Base-by-base conservation (phyloP, 2,797 vertebrate species). In the Argentina silus region DNA sequence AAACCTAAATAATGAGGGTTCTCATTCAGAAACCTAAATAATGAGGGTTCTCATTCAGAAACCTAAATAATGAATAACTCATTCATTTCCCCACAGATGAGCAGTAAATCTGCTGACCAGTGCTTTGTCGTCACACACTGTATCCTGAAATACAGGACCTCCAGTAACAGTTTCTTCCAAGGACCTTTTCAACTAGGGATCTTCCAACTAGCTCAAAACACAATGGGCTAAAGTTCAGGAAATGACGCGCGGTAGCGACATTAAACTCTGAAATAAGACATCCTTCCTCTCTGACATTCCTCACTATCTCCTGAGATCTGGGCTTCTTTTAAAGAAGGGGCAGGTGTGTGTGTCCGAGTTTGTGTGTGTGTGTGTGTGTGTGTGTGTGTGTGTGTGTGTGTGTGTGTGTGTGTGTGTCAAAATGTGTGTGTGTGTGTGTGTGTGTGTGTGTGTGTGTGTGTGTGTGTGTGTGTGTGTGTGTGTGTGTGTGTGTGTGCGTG, bases 181-280 rank as follows among this genome's bases (percentile, higher is more conserved):
- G 67, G 69, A 69, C 36, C 69, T 75, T 75, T 74, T 74, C 55
- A 27, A 75, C 70, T 66, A 70, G 69, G 73, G 56, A 80, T 55
- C 78, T 77, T 77, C 72, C 76, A 74, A 71, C 67, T 72, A 73
- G 69, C 72, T 81, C 81, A 79, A 77, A 85, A 89, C 78, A 91
- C 90, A 91, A 89, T 89, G 72, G 84, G 70, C 75, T 73, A 63
- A 79, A 85, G 69, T 71, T 83, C 89, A 92, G 92, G 91, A 93
- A 92, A 84, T 78, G 81, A 67, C 44, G 45, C 15, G 17, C 80
- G 76, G 88, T 76, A 81, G 80, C 89, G 86, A 86, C 84, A 79
- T 67, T 72, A 65, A 85, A 27, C 48, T 73, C 67, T 78, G 77
- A 85, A 84, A 82, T 76, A 76, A 89, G 83, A 92, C 90, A 87